Evolutionary conservation across 2,888 invertebrate genomes (phyloP).

Genomic region (Drosophila acutilabella): DNA sequence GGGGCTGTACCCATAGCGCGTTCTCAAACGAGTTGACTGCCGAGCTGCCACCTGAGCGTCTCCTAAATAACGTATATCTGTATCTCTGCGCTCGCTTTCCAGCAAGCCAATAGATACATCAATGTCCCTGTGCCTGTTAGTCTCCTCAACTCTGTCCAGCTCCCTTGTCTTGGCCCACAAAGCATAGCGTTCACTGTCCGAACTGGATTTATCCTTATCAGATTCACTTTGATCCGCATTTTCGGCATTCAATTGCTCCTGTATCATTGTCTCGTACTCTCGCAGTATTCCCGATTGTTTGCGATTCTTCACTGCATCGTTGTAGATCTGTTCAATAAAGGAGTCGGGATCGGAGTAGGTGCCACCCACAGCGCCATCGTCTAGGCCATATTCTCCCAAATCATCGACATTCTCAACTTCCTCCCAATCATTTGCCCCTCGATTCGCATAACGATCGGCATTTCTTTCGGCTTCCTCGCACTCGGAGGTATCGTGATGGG

Average conservation of each 20-base stretch:
- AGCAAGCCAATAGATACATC: slow-evolving; percentile 69
- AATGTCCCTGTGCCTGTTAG: slow-evolving; percentile 44
- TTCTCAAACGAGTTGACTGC: slow-evolving; percentile 81
- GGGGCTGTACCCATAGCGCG: slow-evolving; percentile 83
- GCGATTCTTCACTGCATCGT: slow-evolving; percentile 83
- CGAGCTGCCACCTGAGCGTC: slow-evolving; percentile 79
- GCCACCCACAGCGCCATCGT: slow-evolving; percentile 82
- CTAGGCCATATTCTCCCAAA: slow-evolving; percentile 47
- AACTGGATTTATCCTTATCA: slow-evolving; percentile 67
- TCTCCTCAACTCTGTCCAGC: slow-evolving; percentile 54
- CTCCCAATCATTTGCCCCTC: slow-evolving; percentile 82
- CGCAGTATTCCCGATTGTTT: slow-evolving; percentile 83
- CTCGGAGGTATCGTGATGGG: slow-evolving; percentile 84
- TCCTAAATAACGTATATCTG: slow-evolving; percentile 81
- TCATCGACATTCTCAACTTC: slow-evolving; percentile 64
- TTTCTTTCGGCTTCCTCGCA: slow-evolving; percentile 84
- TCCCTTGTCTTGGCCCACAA: slow-evolving; percentile 76
- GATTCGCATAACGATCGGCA: slow-evolving; percentile 80
- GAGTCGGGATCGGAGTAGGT: slow-evolving; percentile 80
- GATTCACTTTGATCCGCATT: slow-evolving; percentile 52
- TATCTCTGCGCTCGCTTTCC: slow-evolving; percentile 75
- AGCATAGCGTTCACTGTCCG: slow-evolving; percentile 72
- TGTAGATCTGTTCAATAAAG: slow-evolving; percentile 84
- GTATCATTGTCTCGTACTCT: slow-evolving; percentile 82
- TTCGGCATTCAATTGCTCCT: slow-evolving; percentile 67